phyloP scores from a whole-genome alignment of 2,113 vertebrate genomes.

The Lagopus leucura region DNA sequence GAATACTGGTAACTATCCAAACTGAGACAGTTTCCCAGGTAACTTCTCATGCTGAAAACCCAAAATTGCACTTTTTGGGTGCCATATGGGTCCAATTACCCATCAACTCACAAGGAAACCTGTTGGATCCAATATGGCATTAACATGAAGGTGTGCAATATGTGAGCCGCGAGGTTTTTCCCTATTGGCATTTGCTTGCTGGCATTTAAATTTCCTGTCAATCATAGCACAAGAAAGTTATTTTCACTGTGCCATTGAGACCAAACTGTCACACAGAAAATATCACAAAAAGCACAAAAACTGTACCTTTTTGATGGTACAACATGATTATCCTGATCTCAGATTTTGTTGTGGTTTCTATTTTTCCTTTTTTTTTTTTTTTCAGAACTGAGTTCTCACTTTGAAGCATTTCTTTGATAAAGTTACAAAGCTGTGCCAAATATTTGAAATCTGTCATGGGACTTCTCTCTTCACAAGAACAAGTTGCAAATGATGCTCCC shows the following conservation, averaged over 20 bases:
- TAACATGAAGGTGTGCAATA: constrained; percentile 6
- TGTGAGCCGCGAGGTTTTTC: constrained; percentile 13
- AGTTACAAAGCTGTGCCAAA: constrained; percentile 58
- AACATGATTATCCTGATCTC: constrained; percentile 47
- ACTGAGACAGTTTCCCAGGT: constrained; percentile 47
- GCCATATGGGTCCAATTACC: constrained; percentile 37
- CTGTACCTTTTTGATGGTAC: constrained; percentile 50
- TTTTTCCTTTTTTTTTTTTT: constrained; percentile 16
- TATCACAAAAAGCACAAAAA: constrained; percentile 34
- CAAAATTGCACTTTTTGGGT: constrained; percentile 26
- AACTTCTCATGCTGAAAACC: constrained; percentile 11
- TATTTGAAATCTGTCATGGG: constrained; percentile 59
- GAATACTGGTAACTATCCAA: constrained; percentile 16
- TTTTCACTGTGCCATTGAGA: constrained; percentile 43
- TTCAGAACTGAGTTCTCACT: constrained; percentile 26
- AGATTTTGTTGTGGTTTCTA: constrained; percentile 46
- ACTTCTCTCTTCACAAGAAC: constrained; percentile 30
- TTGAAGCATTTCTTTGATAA: constrained; percentile 65
- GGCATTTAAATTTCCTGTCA: constrained; percentile 59
- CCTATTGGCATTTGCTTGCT: constrained; percentile 43
- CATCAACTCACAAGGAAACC: neutral
- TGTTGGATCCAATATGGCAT: neutral
- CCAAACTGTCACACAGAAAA: constrained; percentile 37
- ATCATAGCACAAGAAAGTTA: constrained; percentile 31
- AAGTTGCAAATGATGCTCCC: constrained; percentile 47